A percentile compares a stretch with the other conserved stretches of the same genome.
These are phyloP conservation scores for Thera britannica DNA, from an alignment of 2,888 invertebrate species.

Conservation along the genomic window DNA sequence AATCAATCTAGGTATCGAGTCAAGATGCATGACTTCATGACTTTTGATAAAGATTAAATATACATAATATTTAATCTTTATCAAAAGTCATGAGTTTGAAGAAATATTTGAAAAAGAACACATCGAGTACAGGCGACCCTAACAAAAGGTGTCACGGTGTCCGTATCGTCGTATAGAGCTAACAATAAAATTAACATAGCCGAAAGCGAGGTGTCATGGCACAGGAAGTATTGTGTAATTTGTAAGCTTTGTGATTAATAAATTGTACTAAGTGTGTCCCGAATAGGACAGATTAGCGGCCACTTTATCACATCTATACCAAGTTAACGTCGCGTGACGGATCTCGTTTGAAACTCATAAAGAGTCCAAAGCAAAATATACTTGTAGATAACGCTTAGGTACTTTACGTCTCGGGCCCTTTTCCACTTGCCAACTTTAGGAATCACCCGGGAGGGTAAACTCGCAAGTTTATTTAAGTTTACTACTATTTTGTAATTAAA, in stretches of 20 bases:
- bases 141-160: slow-evolving; percentile 70
- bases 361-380: slow-evolving; percentile 84
- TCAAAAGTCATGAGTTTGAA: no score
- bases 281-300: slow-evolving; percentile 84
- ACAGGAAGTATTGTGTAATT: slow-evolving; percentile 83
- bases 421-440: slow-evolving; percentile 78
- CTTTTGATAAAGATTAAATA: slow-evolving; percentile 47
- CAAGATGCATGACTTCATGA: slow-evolving; percentile 18
- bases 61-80: no score
- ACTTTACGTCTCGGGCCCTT: slow-evolving; percentile 79
- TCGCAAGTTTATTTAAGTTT: slow-evolving; percentile 76
- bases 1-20: not conserved
- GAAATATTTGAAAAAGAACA: slow-evolving; percentile 55
- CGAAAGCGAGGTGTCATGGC: slow-evolving; percentile 76
- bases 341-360: slow-evolving; percentile 85
- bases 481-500: slow-evolving; percentile 79
- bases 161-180: slow-evolving; percentile 75
- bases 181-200: slow-evolving; percentile 83
- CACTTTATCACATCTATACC: slow-evolving; percentile 84
- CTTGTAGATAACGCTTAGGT: slow-evolving; percentile 78
- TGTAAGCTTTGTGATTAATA: slow-evolving; percentile 85
- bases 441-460: slow-evolving; percentile 68
- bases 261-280: slow-evolving; percentile 84
- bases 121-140: slow-evolving; percentile 64
- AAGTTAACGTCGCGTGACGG: slow-evolving; percentile 84